A percentile compares a stretch with the other conserved stretches of the same genome.
Conservation (phyloP, 1,140 invertebrate species). For the Doryteuthis pealeii region DNA sequence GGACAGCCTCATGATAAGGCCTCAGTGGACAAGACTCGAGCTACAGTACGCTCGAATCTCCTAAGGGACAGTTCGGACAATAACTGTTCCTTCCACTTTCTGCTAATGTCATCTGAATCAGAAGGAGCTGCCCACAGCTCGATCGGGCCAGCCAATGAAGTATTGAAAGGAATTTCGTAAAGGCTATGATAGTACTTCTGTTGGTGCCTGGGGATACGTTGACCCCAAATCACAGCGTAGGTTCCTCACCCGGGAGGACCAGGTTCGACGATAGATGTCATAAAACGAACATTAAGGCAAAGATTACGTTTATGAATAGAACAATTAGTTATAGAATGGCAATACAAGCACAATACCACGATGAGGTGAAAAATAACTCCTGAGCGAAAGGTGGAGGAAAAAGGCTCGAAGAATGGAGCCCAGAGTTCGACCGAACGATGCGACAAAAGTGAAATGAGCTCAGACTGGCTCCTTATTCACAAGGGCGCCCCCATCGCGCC, state of each 20-base stretch:
- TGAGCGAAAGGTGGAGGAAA: constrained; percentile 25
- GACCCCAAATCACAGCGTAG: background rate
- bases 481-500: background rate
- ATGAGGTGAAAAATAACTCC: constrained; percentile 30
- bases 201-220: background rate
- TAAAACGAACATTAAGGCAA: constrained; percentile 29
- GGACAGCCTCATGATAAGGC: constrained; percentile 34
- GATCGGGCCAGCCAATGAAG: background rate
- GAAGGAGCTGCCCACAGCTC: background rate
- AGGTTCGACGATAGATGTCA: constrained; percentile 15
- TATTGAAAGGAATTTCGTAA: constrained; percentile 1
- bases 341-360: constrained; percentile 30
- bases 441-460: background rate
- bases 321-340: constrained; percentile 38
- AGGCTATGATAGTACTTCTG: background rate
- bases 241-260: background rate
- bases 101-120: constrained; percentile 8
- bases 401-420: background rate
- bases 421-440: background rate
- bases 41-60: constrained; percentile 2
- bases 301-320: constrained; percentile 35
- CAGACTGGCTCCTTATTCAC: background rate
- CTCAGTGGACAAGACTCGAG: constrained; percentile 17
- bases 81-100: background rate
- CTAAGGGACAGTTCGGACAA: background rate